Evolutionary conservation across 2,888 invertebrate species (phyloP), one percentile per base, ranked within the genome.

Genomic region (Ferrisia virgata): DNA sequence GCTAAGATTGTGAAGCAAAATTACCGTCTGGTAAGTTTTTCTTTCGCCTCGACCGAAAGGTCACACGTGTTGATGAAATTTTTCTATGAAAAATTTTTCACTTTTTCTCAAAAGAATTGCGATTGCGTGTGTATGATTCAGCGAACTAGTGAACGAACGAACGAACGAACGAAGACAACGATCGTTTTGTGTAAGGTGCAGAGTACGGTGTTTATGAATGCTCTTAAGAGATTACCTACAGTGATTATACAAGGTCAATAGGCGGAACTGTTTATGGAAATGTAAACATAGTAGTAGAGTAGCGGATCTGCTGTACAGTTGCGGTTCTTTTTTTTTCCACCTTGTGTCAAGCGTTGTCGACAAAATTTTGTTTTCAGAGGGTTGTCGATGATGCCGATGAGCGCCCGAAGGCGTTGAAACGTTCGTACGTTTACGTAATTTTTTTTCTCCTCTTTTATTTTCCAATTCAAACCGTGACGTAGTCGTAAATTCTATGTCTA

Each of bases 171-270:
- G n/a, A 53, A 18, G 53, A 13, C 53, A 18, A 53, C 18, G 53
- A 53, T 40, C 40, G 6, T 8, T 36, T 6, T 36, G 36, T 36
- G 36, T 36, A 36, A 4, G 8, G 40, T 40, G 40, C 53, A 13
- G 40, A n/a, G 6, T 8, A 9, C 53, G 53, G 53, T 22, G 31
- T 64, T 28, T 25, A 64, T 28, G 64, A 28, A 15, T 8, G 15
- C 31, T 25, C 28, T 5, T 13, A 28, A 28, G 15, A 31, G 64
- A 64, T 64, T 64, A n/a, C n/a, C n/a, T n/a, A 64, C 25, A 11
- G 64, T 64, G 64, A 64, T 64, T 64, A n/a, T n/a, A 64, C 64
- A 64, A 64, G 64, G 64, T 64, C 64, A 15, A 64, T 64, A 64
- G 64, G 64, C 64, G 64, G 64, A 64, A 64, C 64, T 64, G 28